Evolutionary conservation across 2,888 invertebrate species (phyloP).

Genomic region (Hemaris fuciformis): DNA sequence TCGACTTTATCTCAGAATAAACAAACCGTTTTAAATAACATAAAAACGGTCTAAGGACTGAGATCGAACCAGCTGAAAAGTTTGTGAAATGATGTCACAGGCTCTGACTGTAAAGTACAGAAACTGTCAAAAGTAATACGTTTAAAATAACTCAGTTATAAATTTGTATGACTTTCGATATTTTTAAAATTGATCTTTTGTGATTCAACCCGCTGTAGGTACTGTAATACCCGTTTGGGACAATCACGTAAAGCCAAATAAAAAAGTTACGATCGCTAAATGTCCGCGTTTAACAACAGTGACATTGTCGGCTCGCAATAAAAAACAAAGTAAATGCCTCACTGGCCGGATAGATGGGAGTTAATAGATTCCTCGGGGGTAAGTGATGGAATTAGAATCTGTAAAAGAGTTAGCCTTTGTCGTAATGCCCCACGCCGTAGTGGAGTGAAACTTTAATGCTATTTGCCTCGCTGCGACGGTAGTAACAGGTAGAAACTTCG

Average conservation of each 20-base stretch:
- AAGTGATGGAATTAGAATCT: conserved; percentile 14
- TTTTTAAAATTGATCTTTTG: too few species aligned
- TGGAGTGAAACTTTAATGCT: neutral
- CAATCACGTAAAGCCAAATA: conserved; percentile 16
- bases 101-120: too few species aligned
- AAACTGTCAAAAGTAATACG: too few species aligned
- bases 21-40: too few species aligned
- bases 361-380: neutral
- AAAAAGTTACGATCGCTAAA: conserved; percentile 27
- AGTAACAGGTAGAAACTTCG: neutral
- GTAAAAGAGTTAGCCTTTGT: neutral
- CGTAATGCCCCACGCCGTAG: neutral
- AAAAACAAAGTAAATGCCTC: conserved; percentile 37
- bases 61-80: too few species aligned
- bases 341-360: conserved; percentile 16
- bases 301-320: conserved; percentile 33
- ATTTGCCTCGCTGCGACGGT: neutral
- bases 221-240: neutral
- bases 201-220: neutral
- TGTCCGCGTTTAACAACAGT: conserved; percentile 34
- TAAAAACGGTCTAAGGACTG: too few species aligned
- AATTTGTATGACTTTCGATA: too few species aligned
- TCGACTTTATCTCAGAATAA: too few species aligned
- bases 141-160: too few species aligned
- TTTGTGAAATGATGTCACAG: too few species aligned